These are phyloP conservation scores for Oedothorax gibbosus DNA, from an alignment of 1,140 invertebrate species.

Conservation along the genomic window DNA sequence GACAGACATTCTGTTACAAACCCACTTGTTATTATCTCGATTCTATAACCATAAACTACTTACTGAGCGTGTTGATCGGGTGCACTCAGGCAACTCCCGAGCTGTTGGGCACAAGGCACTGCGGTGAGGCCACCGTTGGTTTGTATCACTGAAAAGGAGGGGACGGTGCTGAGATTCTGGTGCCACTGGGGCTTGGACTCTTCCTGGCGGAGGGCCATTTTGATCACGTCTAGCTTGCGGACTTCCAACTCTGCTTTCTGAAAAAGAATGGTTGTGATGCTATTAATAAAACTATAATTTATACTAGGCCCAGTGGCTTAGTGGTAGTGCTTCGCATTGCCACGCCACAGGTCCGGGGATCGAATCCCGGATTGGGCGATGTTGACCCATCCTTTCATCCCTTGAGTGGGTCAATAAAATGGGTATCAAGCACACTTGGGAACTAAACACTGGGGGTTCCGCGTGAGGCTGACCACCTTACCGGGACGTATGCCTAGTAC, in stretches of 20 bases:
- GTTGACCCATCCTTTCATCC: too few species aligned
- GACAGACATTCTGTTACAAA: too few species aligned
- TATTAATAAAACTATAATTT: not conserved
- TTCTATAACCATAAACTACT: not conserved
- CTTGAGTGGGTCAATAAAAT: too few species aligned
- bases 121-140: not conserved
- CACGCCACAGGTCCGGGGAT: too few species aligned
- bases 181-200: conserved; percentile 6
- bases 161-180: not conserved
- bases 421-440: too few species aligned
- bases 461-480: too few species aligned
- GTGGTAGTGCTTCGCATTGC: too few species aligned
- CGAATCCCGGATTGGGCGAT: too few species aligned
- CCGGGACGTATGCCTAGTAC: too few species aligned
- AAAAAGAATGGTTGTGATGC: not conserved
- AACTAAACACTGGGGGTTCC: too few species aligned
- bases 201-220: conserved; percentile 13
- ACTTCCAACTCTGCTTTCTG: conserved; percentile 17
- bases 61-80: conserved; percentile 5
- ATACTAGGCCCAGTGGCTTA: too few species aligned
- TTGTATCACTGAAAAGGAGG: conserved; percentile 37
- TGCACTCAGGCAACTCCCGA: conserved; percentile 16
- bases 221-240: conserved; percentile 13
- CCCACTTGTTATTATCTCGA: too few species aligned
- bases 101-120: conserved; percentile 11